These are phyloP conservation scores for Acrocephalus scirpaceus DNA, from an alignment of 2,797 vertebrate species.

Conservation along the genomic window DNA sequence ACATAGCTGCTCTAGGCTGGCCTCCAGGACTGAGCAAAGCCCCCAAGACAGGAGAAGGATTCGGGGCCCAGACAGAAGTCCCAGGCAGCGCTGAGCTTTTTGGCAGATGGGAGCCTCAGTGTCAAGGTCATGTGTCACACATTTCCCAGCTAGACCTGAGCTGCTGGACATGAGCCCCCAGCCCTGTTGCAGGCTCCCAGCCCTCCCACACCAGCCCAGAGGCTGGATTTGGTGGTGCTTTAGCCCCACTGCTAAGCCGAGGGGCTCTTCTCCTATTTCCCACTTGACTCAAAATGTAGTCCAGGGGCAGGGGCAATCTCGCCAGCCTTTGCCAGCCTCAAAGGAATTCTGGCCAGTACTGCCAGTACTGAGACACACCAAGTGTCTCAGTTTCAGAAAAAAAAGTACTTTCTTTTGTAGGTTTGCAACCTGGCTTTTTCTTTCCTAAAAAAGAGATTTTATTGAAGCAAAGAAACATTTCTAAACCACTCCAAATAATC, in stretches of 20 bases:
- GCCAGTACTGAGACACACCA: neutral
- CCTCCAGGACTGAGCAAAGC: neutral
- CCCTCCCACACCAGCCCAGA: rapidly evolving
- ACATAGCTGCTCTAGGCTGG: neutral
- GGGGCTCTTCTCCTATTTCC: neutral
- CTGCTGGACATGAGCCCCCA: neutral
- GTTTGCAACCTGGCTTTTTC: neutral
- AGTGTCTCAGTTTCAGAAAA: neutral
- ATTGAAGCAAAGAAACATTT: neutral
- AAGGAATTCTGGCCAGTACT: neutral
- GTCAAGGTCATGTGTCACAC: neutral
- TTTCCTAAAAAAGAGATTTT: neutral
- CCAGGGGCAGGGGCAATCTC: neutral
- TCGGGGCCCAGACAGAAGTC: neutral
- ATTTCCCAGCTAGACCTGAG: neutral
- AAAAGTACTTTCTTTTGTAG: neutral
- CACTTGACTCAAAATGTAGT: neutral
- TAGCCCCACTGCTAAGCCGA: neutral
- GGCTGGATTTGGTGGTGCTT: neutral
- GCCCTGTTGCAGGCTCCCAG: neutral
- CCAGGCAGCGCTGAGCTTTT: neutral
- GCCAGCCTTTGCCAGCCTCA: neutral
- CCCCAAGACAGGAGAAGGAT: neutral
- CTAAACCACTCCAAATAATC: neutral
- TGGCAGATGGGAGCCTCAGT: neutral